These are phyloP conservation scores for Clepsis dumicolana DNA, from an alignment of 2,888 invertebrate genomes.

Conservation along the genomic window DNA sequence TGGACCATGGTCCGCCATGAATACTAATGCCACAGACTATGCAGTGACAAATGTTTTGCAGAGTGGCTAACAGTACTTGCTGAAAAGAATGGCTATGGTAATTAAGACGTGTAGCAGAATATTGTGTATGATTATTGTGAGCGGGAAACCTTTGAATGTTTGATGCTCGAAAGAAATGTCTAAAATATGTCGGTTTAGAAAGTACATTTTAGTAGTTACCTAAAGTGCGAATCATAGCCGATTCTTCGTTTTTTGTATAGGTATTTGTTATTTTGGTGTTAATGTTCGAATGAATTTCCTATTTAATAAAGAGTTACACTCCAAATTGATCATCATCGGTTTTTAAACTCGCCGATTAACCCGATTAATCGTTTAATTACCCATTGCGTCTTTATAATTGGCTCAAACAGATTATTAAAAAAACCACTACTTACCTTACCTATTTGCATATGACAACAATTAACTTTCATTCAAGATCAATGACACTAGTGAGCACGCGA, in stretches of 20 bases:
- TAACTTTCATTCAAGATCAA: slow-evolving; percentile 41
- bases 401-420: slow-evolving; percentile 32
- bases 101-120: slow-evolving; percentile 25
- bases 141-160: not conserved
- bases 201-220: not conserved
- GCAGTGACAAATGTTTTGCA: slow-evolving; percentile 32
- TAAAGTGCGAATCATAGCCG: no score
- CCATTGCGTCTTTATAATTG: slow-evolving; percentile 15
- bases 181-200: slow-evolving; percentile 1
- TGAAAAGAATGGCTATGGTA: slow-evolving; percentile 34
- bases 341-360: slow-evolving; percentile 4
- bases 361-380: slow-evolving; percentile 24
- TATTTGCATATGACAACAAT: slow-evolving; percentile 41
- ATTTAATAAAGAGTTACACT: no score
- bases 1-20: slow-evolving; percentile 30
- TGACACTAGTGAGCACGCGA: slow-evolving; percentile 32
- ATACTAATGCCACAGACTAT: slow-evolving; percentile 15
- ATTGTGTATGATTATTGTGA: not conserved
- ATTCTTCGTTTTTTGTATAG: no score
- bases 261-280: no score
- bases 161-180: not conserved
- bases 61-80: slow-evolving; percentile 26
- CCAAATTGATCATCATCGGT: not conserved
- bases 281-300: no score
- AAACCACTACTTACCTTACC: slow-evolving; percentile 6